Percentiles rank a stretch among this genome's conserved stretches.
Evolutionary conservation across 1,140 invertebrate genomes (phyloP).

Genomic region (Grapholita molesta): DNA sequence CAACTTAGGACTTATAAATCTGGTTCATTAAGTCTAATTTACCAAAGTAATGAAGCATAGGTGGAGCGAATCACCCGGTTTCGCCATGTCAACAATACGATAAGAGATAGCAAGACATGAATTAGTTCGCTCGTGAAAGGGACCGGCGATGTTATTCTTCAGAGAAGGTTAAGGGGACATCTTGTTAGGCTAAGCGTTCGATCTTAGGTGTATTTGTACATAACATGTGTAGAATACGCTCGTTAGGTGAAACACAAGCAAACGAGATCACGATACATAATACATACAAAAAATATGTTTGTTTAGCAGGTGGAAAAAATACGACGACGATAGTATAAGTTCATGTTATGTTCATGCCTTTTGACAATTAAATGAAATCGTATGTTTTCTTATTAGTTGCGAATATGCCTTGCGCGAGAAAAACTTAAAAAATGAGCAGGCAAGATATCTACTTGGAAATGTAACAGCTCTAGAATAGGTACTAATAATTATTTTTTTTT

Average conservation of each 20-base stretch:
- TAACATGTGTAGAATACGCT: background rate
- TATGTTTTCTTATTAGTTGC: too few relatives aligned
- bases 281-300: background rate
- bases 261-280: background rate
- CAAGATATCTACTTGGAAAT: too few relatives aligned
- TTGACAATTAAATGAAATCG: too few relatives aligned
- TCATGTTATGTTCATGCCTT: too few relatives aligned
- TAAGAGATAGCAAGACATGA: slow-evolving; percentile 19
- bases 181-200: slow-evolving; percentile 27
- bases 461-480: too few relatives aligned
- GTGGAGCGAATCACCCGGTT: slow-evolving; percentile 2
- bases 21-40: slow-evolving; percentile 27
- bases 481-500: too few relatives aligned
- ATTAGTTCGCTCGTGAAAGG: slow-evolving; percentile 1
- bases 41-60: slow-evolving; percentile 30
- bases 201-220: slow-evolving; percentile 13
- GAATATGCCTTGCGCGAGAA: too few relatives aligned
- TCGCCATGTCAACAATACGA: slow-evolving; percentile 17
- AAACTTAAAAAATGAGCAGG: too few relatives aligned
- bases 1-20: slow-evolving; percentile 26
- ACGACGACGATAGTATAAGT: too few relatives aligned
- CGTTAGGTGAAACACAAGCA: background rate
- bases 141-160: slow-evolving; percentile 26
- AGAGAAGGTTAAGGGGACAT: slow-evolving; percentile 30
- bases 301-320: background rate